phyloP scores from a whole-genome alignment of 23 tunicate genomes.

The Styela clava region DNA sequence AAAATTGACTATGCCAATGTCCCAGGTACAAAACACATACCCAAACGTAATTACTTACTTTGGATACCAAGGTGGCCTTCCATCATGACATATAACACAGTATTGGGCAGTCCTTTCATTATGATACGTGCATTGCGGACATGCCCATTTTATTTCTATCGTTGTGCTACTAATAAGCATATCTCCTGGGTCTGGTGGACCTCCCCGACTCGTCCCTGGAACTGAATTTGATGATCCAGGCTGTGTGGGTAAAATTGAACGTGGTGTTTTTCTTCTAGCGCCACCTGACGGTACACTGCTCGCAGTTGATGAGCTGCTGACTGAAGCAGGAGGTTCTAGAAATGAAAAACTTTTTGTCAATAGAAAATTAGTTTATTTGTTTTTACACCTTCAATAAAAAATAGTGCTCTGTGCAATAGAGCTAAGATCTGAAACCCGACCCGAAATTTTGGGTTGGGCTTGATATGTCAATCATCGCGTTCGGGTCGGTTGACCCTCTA shows the following conservation, averaged over 20 bases:
- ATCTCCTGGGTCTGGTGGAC: background rate
- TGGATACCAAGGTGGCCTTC: conserved; percentile 22
- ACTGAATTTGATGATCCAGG: background rate
- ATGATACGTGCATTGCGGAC: conserved; percentile 20
- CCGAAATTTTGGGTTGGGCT: too few relatives aligned
- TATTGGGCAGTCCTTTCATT: conserved; percentile 23
- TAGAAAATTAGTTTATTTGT: too few relatives aligned
- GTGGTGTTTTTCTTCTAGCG: conserved; percentile 22
- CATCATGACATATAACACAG: conserved; percentile 28
- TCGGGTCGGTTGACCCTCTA: too few relatives aligned
- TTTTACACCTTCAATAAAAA: too few relatives aligned
- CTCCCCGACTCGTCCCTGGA: background rate
- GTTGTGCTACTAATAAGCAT: background rate
- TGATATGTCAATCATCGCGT: too few relatives aligned
- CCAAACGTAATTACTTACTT: conserved; percentile 7
- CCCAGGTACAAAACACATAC: too few relatives aligned
- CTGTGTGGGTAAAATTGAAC: background rate
- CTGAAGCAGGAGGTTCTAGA: background rate
- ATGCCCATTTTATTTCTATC: background rate
- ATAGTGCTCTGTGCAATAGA: too few relatives aligned
- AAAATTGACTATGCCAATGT: too few relatives aligned
- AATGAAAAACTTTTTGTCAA: background rate
- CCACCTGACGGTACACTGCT: conserved; percentile 9
- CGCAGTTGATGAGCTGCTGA: background rate
- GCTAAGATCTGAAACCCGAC: too few relatives aligned